phyloP scores from a whole-genome alignment of 1,140 invertebrate species.

The Mya arenaria region DNA sequence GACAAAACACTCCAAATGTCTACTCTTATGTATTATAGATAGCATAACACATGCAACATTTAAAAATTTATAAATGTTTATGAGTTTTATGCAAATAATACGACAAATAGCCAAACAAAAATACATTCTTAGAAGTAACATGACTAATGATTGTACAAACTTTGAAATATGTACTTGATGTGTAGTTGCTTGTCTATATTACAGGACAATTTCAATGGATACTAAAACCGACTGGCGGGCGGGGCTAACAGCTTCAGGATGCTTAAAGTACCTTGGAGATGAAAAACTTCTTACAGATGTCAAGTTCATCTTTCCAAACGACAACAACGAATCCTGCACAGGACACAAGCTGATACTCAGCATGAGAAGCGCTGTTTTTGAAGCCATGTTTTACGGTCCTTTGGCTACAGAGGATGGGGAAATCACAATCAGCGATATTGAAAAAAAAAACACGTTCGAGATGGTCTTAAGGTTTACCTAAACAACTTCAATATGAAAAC shows the following conservation, averaged over 20 bases:
- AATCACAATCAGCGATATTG: neutral
- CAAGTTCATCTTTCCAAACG: neutral
- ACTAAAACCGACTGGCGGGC: neutral
- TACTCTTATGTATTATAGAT: too few species aligned
- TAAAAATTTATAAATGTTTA: too few species aligned
- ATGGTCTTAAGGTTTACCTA: conserved; percentile 7
- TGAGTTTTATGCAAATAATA: too few species aligned
- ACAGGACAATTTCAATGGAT: too few species aligned
- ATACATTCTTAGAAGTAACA: too few species aligned
- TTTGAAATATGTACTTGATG: too few species aligned
- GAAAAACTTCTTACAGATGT: conserved; percentile 6
- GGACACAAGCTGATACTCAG: conserved; percentile 28
- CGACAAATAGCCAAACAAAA: too few species aligned
- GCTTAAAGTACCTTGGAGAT: neutral
- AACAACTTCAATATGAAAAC: neutral
- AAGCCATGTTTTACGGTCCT: conserved; percentile 30
- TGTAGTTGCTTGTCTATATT: too few species aligned
- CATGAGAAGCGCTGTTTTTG: conserved; percentile 39
- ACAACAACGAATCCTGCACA: neutral
- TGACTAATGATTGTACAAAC: too few species aligned
- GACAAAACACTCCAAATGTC: too few species aligned
- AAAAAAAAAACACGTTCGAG: neutral
- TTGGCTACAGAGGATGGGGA: neutral
- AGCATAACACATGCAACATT: too few species aligned
- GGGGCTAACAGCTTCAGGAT: neutral